Percentiles rank a stretch among this genome's conserved stretches.
These are phyloP conservation scores for Hypselothyrea guttata DNA, from an alignment of 2,888 invertebrate genomes.

Conservation along the genomic window DNA sequence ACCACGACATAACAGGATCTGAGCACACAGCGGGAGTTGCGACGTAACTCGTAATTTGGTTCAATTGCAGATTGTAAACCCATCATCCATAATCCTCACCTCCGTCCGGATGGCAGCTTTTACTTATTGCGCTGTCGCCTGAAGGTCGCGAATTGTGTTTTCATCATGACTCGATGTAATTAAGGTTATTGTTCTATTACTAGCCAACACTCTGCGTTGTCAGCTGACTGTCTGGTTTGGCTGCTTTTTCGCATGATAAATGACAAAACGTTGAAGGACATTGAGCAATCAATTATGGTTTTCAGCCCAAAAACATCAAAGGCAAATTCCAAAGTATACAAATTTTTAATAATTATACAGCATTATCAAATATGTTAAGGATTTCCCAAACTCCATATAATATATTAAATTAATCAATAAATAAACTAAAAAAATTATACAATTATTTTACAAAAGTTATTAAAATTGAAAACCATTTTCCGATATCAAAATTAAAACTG, in stretches of 20 bases:
- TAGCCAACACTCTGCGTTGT: neutral
- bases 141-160: slow-evolving; percentile 8
- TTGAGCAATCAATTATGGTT: slow-evolving; percentile 10
- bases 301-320: too few species aligned
- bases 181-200: slow-evolving; percentile 16
- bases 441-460: too few species aligned
- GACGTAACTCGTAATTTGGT: slow-evolving; percentile 11
- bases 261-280: neutral
- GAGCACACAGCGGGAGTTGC: slow-evolving; percentile 6
- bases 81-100: neutral
- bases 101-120: neutral
- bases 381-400: too few species aligned
- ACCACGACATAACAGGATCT: slow-evolving; percentile 15
- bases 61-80: slow-evolving; percentile 6
- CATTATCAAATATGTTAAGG: too few species aligned
- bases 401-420: too few species aligned
- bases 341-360: too few species aligned
- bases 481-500: too few species aligned
- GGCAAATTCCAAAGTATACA: too few species aligned
- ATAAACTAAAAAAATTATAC: too few species aligned
- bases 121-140: slow-evolving; percentile 10
- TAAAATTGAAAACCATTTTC: too few species aligned
- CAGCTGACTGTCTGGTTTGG: neutral
- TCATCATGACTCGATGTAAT: slow-evolving; percentile 21
- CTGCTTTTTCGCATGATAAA: neutral